phyloP scores from a whole-genome alignment of 2,888 invertebrate genomes.

The Drosophila anomalipes region DNA sequence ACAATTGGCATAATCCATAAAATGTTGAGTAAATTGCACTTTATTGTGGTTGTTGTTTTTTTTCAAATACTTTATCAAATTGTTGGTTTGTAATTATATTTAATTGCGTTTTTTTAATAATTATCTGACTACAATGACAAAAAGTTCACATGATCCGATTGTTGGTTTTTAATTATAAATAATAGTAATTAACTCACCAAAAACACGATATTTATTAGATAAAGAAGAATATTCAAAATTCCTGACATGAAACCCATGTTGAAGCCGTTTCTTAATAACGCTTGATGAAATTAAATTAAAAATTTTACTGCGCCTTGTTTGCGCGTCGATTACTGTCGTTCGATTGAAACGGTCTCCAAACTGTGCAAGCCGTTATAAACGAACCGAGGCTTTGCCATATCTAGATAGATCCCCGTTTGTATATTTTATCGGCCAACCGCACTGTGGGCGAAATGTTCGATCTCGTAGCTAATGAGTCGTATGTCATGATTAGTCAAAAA shows the following conservation, averaged over 20 bases:
- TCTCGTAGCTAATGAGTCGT: neutral
- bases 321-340: conserved; percentile 65
- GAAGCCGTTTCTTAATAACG: conserved; percentile 23
- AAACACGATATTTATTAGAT: conserved; percentile 82
- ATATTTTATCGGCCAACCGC: conserved; percentile 27
- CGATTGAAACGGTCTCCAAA: conserved; percentile 54
- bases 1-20: neutral
- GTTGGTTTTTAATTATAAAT: neutral
- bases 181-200: conserved; percentile 79
- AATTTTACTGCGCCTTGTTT: conserved; percentile 59
- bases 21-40: neutral
- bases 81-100: neutral
- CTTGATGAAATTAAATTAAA: conserved; percentile 10
- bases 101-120: neutral
- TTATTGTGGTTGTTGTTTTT: neutral
- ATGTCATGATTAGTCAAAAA: neutral
- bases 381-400: conserved; percentile 45
- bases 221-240: conserved; percentile 82
- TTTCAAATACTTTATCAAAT: neutral
- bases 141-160: neutral
- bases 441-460: neutral
- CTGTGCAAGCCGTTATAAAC: conserved; percentile 57
- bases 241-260: conserved; percentile 82
- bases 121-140: neutral
- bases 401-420: conserved; percentile 53